Conservation (phyloP, 2,797 vertebrate genomes). For the Parotocinclus haroldoi region DNA sequence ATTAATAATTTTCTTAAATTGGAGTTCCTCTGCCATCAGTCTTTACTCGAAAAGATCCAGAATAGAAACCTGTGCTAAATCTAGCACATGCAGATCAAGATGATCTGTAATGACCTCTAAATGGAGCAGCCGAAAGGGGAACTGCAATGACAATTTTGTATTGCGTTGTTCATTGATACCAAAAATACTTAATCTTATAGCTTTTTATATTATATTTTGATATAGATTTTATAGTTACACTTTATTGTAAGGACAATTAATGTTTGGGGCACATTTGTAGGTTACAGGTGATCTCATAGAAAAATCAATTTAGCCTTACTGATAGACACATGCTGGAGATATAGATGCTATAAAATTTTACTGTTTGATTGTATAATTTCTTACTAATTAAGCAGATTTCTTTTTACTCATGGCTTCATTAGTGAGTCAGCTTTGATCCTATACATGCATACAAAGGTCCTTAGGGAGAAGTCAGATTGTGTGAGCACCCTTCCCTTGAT, state of each 20-base stretch:
- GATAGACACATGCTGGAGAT: background rate
- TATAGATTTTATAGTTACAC: too few species aligned
- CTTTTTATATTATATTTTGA: background rate
- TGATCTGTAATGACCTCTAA: too few species aligned
- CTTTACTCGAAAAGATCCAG: too few species aligned
- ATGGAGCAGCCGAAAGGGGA: too few species aligned
- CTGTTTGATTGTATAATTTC: background rate
- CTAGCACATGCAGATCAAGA: too few species aligned
- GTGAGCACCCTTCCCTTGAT: slow-evolving; percentile 8
- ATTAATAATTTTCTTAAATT: too few species aligned
- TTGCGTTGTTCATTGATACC: background rate
- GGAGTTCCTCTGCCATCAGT: too few species aligned
- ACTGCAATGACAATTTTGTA: too few species aligned
- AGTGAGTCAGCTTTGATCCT: slow-evolving; percentile 33
- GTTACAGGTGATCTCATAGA: too few species aligned
- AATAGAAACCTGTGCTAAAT: too few species aligned
- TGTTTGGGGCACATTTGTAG: too few species aligned
- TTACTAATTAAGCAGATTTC: background rate
- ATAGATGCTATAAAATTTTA: background rate
- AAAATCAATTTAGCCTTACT: background rate
- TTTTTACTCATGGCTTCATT: slow-evolving; percentile 23
- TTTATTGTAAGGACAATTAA: too few species aligned
- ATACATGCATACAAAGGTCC: slow-evolving; percentile 71
- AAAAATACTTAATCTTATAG: background rate
- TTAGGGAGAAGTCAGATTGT: slow-evolving; percentile 51